Evolutionary conservation across 53 echinoderm and acorn worm genomes (phyloP), one percentile per base, ranked within the genome.

Genomic region (Henricia sp.): DNA sequence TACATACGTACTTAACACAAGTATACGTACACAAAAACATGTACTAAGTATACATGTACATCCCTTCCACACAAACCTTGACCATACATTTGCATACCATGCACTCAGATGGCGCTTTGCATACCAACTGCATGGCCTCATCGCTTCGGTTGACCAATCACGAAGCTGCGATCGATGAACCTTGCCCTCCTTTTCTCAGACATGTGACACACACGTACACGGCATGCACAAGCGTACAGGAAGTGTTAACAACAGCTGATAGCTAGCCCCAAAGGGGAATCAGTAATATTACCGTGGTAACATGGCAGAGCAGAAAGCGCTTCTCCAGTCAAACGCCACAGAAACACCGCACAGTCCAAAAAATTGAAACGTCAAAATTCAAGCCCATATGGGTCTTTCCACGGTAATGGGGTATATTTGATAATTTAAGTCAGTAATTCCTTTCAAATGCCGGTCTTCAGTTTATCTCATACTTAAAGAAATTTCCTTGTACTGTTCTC

Each of bases 81-180:
- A 56, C 29, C 13, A 46, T 21, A 27, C 14, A 43, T 62, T 64
- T 60, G 60, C 60, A 60, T 80, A 63, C n/a, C 39, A 62, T 48
- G 28, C 12, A 37, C 70, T 60, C 33, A 20, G 80, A 42, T 33
- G 50, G 41, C 76, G 59, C 52, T 19, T 76, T 57, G 80, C 62
- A 80, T 80, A 50, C 80, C 63, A 80, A 63, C 63, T 33, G 26
- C 80, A 43, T 63, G 44, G 63, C 80, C 63, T 63, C 80, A 80
- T 64, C 30, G 72, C 13, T 36, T 6, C 52, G 20, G 63, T 46
- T 33, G 80, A 13, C 80, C 80, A 80, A 80, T 80, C 80, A 46
- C 80, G 14, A 14, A 6, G 32, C 63, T 64, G 35, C 64, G 80
- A 62, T 80, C 64, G 64, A 44, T 80, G 80, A 80, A 80, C 80